phyloP scores from a whole-genome alignment of 2,113 vertebrate genomes.

The Puntigrus tetrazona region DNA sequence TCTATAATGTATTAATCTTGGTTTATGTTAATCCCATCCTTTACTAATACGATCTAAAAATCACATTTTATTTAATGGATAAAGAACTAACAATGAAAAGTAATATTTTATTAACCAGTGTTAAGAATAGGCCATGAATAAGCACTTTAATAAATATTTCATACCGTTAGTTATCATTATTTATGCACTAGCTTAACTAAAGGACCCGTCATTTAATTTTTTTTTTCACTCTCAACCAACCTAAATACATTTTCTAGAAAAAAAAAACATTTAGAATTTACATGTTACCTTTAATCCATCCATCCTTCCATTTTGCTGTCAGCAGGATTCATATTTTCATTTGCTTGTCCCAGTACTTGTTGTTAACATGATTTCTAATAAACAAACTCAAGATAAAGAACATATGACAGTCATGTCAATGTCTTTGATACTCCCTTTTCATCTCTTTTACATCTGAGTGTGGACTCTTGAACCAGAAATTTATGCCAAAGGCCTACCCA shows the following conservation, averaged over 20 bases:
- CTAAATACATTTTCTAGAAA: no score
- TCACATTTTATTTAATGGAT: background rate
- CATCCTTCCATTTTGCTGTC: background rate
- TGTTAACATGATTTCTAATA: background rate
- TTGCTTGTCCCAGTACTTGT: background rate
- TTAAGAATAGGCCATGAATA: no score
- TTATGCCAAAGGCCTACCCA: background rate
- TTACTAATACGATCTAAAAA: background rate
- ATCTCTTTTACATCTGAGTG: background rate
- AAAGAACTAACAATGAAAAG: background rate
- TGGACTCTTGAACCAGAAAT: constrained; percentile 1
- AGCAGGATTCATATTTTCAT: background rate
- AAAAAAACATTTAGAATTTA: no score
- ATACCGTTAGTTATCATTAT: background rate
- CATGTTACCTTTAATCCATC: background rate
- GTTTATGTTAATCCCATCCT: background rate
- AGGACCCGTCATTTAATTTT: no score
- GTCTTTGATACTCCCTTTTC: background rate
- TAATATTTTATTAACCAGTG: background rate
- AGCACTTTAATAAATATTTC: background rate
- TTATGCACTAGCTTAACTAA: background rate
- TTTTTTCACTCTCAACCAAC: background rate
- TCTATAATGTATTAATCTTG: background rate
- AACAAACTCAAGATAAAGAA: background rate
- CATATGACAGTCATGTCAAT: background rate